Evolutionary conservation across 2,797 vertebrate species (phyloP).

Genomic region (Trachurus trachurus): DNA sequence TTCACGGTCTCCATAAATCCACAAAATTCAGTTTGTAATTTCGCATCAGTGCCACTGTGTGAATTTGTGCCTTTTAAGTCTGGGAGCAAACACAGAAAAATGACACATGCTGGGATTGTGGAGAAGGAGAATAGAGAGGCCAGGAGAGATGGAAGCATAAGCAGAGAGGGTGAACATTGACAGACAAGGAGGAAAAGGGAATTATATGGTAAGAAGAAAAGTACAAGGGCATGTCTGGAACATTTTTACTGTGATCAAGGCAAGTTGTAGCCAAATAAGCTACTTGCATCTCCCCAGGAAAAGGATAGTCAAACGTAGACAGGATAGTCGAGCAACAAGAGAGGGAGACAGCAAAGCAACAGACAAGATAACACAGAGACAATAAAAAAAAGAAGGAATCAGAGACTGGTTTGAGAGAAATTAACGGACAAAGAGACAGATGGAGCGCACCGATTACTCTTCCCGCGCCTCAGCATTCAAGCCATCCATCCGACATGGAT

Average conservation of each 20-base stretch:
- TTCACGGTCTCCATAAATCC: constrained; percentile 11
- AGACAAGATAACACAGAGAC: constrained; percentile 13
- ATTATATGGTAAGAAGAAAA: constrained; percentile 15
- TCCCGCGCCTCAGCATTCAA: constrained; percentile 41
- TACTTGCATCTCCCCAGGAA: background rate
- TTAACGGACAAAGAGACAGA: constrained; percentile 59
- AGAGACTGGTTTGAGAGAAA: constrained; percentile 39
- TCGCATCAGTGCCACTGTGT: constrained; percentile 6
- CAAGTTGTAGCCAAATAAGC: constrained; percentile 9
- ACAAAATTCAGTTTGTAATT: constrained; percentile 26
- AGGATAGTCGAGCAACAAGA: constrained; percentile 8
- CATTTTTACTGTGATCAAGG: constrained; percentile 30
- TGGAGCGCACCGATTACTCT: constrained; percentile 72
- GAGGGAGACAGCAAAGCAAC: background rate
- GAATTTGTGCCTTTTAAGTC: constrained; percentile 15
- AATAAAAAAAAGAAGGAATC: constrained; percentile 21
- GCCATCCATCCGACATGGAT: constrained; percentile 62
- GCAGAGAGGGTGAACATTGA: background rate
- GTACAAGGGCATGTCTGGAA: constrained; percentile 7
- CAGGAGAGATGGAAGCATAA: constrained; percentile 9
- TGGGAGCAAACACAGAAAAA: constrained; percentile 2
- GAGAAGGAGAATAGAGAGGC: background rate
- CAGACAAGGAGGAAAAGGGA: constrained; percentile 1
- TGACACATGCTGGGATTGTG: background rate
- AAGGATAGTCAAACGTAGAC: background rate